Conservation (phyloP, 2,888 invertebrate species). For the Pantelozetes paolii region DNA sequence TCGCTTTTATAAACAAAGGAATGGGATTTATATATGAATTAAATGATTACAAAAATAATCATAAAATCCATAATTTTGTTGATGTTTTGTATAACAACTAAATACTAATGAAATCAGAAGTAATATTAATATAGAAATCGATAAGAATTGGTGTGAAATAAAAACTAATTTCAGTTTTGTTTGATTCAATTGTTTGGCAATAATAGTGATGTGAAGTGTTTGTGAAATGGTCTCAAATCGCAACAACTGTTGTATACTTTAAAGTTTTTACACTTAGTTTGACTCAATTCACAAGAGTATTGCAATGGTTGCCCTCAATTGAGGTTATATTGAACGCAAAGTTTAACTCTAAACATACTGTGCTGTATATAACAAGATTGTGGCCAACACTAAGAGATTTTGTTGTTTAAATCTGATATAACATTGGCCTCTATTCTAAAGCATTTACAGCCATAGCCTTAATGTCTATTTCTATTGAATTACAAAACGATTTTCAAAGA, state of each 20-base stretch:
- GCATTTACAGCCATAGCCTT: conserved; percentile 21
- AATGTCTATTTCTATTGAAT: conserved; percentile 37
- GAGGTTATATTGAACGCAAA: conserved; percentile 34
- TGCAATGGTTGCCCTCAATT: conserved; percentile 37
- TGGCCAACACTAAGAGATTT: conserved; percentile 26
- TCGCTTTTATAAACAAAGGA: too few species aligned
- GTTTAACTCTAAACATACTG: conserved; percentile 22
- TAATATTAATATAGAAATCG: too few species aligned
- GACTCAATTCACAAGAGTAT: conserved; percentile 33
- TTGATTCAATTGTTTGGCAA: background rate
- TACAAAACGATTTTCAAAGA: conserved; percentile 31
- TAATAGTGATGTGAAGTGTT: background rate
- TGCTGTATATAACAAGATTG: conserved; percentile 38
- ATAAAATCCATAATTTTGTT: too few species aligned
- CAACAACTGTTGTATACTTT: conserved; percentile 28
- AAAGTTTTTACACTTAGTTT: conserved; percentile 38
- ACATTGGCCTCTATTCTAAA: conserved; percentile 25
- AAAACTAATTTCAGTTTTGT: too few species aligned
- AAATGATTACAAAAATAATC: too few species aligned
- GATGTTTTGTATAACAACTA: too few species aligned
- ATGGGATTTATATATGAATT: too few species aligned
- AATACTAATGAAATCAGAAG: too few species aligned
- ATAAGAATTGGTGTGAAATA: too few species aligned
- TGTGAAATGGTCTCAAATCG: conserved; percentile 16
- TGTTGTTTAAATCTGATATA: conserved; percentile 32